phyloP scores from a whole-genome alignment of 2,113 vertebrate genomes.

The Scortum barcoo region DNA sequence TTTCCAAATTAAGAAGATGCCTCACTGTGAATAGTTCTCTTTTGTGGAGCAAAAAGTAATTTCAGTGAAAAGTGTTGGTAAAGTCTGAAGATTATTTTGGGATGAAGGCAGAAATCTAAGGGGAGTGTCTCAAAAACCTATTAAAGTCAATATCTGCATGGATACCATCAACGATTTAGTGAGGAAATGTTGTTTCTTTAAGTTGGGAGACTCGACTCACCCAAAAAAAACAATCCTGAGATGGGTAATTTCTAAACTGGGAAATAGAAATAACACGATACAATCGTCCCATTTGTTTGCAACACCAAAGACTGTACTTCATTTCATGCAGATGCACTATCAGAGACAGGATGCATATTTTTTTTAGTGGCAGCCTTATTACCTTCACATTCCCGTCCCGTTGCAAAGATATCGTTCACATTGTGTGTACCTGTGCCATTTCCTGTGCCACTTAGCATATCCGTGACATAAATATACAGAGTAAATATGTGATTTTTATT shows the following conservation, averaged over 20 bases:
- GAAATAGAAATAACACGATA: neutral
- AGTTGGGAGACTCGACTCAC: neutral
- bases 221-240: conserved; percentile 4
- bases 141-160: neutral
- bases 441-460: neutral
- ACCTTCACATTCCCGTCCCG: neutral
- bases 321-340: neutral
- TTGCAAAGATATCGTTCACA: neutral
- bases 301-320: neutral
- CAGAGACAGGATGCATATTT: neutral
- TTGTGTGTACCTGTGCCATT: neutral
- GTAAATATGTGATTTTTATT: conserved; percentile 8
- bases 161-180: neutral
- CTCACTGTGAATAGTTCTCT: neutral
- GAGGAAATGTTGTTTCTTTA: neutral
- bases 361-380: neutral
- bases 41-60: no score
- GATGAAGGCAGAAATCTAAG: neutral
- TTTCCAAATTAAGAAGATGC: neutral
- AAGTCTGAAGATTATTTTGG: neutral
- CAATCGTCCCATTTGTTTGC: neutral
- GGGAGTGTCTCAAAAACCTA: neutral
- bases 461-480: neutral
- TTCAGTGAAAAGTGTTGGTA: neutral
- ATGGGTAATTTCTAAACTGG: neutral